Conservation (phyloP, 2,888 invertebrate genomes). For the Pristionchus arcanus region DNA sequence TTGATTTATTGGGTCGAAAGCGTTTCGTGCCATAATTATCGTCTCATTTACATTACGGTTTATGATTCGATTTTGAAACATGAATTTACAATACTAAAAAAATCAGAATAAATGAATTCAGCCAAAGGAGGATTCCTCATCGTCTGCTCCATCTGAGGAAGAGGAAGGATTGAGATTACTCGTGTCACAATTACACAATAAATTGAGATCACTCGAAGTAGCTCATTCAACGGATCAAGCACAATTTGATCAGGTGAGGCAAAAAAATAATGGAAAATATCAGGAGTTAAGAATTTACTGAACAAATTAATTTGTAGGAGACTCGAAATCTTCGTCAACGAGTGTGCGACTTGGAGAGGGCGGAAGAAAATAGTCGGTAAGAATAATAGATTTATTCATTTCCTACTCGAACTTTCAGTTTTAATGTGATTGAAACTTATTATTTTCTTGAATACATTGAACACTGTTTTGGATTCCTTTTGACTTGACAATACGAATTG, state of each 20-base stretch:
- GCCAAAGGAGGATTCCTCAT: conserved; percentile 35
- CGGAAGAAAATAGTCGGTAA: conserved; percentile 63
- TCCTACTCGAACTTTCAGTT: not conserved
- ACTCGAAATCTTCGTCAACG: conserved; percentile 65
- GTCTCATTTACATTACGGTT: not conserved
- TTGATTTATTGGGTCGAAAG: not conserved
- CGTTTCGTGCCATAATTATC: not conserved
- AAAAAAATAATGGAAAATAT: not conserved
- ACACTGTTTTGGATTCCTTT: not conserved
- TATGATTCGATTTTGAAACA: not conserved
- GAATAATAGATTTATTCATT: not conserved
- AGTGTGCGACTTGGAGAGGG: conserved; percentile 68
- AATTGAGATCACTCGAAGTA: conserved; percentile 65
- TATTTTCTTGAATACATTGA: not conserved
- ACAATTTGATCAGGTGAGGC: conserved; percentile 64
- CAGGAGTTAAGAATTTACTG: not conserved
- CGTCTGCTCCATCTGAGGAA: conserved; percentile 51
- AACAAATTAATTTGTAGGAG: conserved; percentile 60
- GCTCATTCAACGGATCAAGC: conserved; percentile 66
- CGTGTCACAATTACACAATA: conserved; percentile 70
- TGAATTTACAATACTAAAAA: not conserved
- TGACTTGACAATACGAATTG: not conserved
- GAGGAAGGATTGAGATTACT: conserved; percentile 60
- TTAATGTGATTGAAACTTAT: not conserved
- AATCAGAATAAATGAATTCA: not conserved